Evolutionary conservation across 2,113 vertebrate genomes (phyloP).

Genomic region (Eira barbara): DNA sequence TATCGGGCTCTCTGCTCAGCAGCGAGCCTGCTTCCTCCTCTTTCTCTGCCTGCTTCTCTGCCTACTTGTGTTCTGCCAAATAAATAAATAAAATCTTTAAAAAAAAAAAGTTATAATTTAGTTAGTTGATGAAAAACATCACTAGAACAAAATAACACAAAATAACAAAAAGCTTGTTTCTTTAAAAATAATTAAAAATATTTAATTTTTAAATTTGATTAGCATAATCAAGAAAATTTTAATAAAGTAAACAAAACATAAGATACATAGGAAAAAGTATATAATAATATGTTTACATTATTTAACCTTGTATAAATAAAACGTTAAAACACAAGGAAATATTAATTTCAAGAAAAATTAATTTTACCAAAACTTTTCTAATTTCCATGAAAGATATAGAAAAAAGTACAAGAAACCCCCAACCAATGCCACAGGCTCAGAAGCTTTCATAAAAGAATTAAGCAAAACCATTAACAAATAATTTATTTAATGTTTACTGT

Average conservation of each 20-base stretch:
- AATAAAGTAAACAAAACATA: neutral
- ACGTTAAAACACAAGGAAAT: neutral
- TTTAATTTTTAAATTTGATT: neutral
- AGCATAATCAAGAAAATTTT: neutral
- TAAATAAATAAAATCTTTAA: too few species aligned
- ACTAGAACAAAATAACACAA: neutral
- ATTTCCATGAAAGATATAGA: neutral
- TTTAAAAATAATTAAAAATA: neutral
- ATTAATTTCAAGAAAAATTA: neutral
- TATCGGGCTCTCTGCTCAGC: too few species aligned
- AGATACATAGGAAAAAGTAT: neutral
- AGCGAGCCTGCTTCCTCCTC: too few species aligned
- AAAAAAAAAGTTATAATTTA: neutral
- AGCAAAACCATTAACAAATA: neutral
- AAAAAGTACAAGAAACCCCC: neutral
- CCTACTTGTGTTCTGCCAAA: too few species aligned
- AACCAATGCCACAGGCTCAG: neutral
- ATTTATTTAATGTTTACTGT: neutral
- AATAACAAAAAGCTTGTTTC: neutral
- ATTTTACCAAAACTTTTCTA: neutral
- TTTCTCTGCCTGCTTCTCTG: too few species aligned
- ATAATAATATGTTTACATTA: neutral
- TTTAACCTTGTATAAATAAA: neutral
- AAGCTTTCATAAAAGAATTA: neutral
- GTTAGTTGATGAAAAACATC: neutral